Evolutionary conservation across 2,113 vertebrate species (phyloP).

Genomic region (Pterocles burchelli): DNA sequence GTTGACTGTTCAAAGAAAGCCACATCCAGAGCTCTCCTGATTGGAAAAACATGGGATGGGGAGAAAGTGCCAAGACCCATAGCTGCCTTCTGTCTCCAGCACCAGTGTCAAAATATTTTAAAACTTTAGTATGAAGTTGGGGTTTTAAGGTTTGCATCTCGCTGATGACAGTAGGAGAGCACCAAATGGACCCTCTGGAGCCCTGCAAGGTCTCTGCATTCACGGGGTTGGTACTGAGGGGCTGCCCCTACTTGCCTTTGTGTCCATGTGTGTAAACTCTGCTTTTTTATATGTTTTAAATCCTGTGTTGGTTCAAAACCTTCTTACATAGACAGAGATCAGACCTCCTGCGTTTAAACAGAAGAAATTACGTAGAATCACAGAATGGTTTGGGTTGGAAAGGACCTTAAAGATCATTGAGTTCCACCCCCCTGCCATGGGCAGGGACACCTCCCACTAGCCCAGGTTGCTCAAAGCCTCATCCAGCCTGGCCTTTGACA

Average conservation of each 20-base stretch:
- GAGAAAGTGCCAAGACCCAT: background rate
- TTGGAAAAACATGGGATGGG: constrained; percentile 33
- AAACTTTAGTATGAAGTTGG: background rate
- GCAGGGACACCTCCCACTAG: no score
- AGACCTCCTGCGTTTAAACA: background rate
- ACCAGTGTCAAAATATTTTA: background rate
- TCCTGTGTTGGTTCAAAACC: background rate
- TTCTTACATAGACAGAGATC: background rate
- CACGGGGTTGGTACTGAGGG: fast-evolving
- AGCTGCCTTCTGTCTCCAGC: constrained; percentile 32
- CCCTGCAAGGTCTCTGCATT: fast-evolving
- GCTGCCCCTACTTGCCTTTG: background rate
- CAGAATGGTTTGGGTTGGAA: no score
- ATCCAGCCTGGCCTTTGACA: no score
- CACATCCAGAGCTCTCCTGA: constrained; percentile 32
- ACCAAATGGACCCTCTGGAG: background rate
- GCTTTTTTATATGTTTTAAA: background rate
- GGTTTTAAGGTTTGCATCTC: background rate
- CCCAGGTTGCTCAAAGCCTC: no score
- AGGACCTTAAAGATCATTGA: no score
- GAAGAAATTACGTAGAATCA: background rate
- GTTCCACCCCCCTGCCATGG: no score
- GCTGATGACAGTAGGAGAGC: background rate
- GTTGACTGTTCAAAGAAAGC: constrained; percentile 16
- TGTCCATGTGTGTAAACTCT: fast-evolving